Conservation (phyloP, 2,888 invertebrate genomes). For the Rhaphigaster nebulosa region DNA sequence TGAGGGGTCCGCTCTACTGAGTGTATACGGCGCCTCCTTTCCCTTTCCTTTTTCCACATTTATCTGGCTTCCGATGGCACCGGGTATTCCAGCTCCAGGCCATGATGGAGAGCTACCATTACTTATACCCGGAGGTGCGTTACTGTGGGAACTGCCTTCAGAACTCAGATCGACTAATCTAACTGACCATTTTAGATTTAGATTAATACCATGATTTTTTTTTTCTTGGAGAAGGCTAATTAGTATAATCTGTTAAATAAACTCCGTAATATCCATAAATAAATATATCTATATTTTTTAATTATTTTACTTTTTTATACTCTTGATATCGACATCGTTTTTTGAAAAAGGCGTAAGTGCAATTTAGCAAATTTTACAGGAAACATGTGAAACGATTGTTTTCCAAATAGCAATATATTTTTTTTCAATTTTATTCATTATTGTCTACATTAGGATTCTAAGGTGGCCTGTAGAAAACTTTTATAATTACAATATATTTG, state of each 20-base stretch:
- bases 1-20: background rate
- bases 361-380: too few species aligned
- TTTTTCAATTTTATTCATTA: too few species aligned
- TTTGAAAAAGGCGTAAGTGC: too few species aligned
- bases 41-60: background rate
- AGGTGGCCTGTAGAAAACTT: too few species aligned
- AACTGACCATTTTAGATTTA: background rate
- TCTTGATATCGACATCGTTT: too few species aligned
- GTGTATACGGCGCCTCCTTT: background rate
- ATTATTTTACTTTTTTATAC: too few species aligned
- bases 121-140: background rate
- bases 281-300: too few species aligned
- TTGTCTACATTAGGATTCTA: too few species aligned
- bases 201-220: background rate
- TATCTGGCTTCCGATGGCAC: background rate
- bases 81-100: background rate
- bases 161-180: background rate
- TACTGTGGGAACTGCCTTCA: constrained; percentile 1
- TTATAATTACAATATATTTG: too few species aligned
- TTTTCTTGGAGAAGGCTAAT: background rate
- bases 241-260: background rate
- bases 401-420: too few species aligned
- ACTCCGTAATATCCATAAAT: too few species aligned
- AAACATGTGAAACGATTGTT: too few species aligned
- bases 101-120: background rate